Conservation (phyloP, 2,888 invertebrate species). For the Heliconius ethilla region DNA sequence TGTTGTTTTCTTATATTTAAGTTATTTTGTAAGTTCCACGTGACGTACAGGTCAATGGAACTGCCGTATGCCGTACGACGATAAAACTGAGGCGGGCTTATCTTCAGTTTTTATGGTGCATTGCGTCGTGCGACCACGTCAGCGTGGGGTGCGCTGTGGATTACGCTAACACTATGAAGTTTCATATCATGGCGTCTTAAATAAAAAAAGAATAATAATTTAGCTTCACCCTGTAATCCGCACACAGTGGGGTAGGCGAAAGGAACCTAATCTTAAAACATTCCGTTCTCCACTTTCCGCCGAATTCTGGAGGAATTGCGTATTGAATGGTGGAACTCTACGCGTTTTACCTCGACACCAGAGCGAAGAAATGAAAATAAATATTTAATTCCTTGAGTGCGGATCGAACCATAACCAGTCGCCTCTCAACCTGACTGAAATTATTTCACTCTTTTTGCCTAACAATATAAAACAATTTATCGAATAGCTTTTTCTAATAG, state of each 20-base stretch:
- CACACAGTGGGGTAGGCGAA: no score
- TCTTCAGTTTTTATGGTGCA: constrained; percentile 74
- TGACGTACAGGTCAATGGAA: constrained; percentile 47
- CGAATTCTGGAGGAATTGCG: no score
- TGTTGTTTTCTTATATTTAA: background rate
- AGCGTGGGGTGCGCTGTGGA: constrained; percentile 49
- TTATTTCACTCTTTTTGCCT: constrained; percentile 25
- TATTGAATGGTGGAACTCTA: no score
- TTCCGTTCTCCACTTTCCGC: no score
- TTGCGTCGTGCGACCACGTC: constrained; percentile 58
- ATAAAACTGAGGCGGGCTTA: constrained; percentile 73
- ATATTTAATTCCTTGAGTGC: no score
- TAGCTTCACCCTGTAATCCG: no score
- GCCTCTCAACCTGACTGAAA: constrained; percentile 3
- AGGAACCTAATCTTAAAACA: no score
- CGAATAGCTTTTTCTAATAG: background rate
- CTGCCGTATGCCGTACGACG: constrained; percentile 51
- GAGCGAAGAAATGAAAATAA: no score
- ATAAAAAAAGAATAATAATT: no score
- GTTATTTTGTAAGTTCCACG: constrained; percentile 16
- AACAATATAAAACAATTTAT: constrained; percentile 23
- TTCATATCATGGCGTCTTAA: constrained; percentile 12
- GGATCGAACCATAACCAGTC: no score
- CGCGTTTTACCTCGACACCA: no score
- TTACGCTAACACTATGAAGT: constrained; percentile 41